These are phyloP conservation scores for Takifugu flavidus DNA, from an alignment of 2,113 vertebrate genomes.

Conservation along the genomic window DNA sequence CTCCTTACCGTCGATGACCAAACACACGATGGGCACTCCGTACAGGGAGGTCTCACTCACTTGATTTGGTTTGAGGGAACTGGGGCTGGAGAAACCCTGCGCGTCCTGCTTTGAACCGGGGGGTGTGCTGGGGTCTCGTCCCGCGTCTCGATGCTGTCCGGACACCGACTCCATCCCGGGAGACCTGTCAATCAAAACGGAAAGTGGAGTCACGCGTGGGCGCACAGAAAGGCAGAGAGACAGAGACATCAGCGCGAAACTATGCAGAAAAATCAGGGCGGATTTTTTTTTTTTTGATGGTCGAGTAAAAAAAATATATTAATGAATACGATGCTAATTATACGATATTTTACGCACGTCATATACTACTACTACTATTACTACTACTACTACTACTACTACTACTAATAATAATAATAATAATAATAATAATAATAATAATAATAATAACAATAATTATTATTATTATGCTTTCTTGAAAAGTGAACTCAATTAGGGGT, in stretches of 20 bases:
- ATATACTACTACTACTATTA: too few relatives aligned
- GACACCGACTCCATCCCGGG: conserved; percentile 90
- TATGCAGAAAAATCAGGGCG: background rate
- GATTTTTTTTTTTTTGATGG: background rate
- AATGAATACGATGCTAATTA: too few relatives aligned
- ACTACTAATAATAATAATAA: background rate
- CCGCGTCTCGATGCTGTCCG: conserved; percentile 83
- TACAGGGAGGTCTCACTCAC: conserved; percentile 93
- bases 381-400: too few relatives aligned
- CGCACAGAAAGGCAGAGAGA: too few relatives aligned
- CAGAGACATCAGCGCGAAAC: too few relatives aligned
- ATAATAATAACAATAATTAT: background rate
- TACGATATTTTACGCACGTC: too few relatives aligned
- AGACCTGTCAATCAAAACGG: conserved; percentile 55
- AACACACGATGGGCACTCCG: conserved; percentile 90
- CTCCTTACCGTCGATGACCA: conserved; percentile 93
- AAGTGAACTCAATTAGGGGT: conserved; percentile 13
- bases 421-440: background rate
- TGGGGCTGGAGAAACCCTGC: conserved; percentile 80
- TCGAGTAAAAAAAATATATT: too few relatives aligned
- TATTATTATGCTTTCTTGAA: background rate
- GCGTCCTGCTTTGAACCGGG: conserved; percentile 86
- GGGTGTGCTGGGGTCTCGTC: conserved; percentile 86
- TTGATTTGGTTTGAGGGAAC: conserved; percentile 90
- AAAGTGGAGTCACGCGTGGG: conserved; percentile 3